Evolutionary conservation across 1,140 invertebrate genomes (phyloP).

Genomic region (Trichonephila clavipes): DNA sequence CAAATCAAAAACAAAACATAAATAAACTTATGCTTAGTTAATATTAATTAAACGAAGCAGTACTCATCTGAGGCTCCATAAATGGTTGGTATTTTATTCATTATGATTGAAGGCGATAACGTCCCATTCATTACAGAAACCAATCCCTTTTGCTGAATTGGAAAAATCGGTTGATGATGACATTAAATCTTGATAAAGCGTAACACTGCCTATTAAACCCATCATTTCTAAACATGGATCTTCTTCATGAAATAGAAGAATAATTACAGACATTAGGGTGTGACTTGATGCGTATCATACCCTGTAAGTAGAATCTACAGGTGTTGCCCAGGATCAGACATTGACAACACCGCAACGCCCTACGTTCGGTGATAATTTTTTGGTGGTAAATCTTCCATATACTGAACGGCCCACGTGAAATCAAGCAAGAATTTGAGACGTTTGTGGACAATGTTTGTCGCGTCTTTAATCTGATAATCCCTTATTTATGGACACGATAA

Average conservation of each 20-base stretch:
- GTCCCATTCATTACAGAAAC: not conserved
- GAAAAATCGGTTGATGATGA: not conserved
- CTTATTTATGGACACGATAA: not conserved
- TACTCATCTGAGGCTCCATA: not conserved
- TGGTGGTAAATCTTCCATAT: not conserved
- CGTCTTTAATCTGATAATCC: not conserved
- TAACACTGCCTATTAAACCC: not conserved
- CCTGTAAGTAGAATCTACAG: not conserved
- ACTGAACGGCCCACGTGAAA: not conserved
- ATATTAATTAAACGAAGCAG: not conserved
- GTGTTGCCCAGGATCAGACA: not conserved
- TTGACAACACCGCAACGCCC: not conserved
- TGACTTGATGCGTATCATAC: constrained; percentile 22
- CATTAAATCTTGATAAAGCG: constrained; percentile 27
- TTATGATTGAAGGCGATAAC: not conserved
- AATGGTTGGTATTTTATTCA: not conserved
- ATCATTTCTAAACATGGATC: not conserved
- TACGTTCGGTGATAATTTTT: not conserved
- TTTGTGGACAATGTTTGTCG: not conserved
- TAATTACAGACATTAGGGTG: constrained; percentile 26
- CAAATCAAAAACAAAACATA: too few species aligned
- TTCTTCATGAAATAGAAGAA: not conserved
- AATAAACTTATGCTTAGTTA: not conserved
- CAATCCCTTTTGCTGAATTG: constrained; percentile 6
- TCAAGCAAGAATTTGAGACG: not conserved